Evolutionary conservation across 2,113 vertebrate genomes (phyloP).

Genomic region (Dromaius novaehollandiae): DNA sequence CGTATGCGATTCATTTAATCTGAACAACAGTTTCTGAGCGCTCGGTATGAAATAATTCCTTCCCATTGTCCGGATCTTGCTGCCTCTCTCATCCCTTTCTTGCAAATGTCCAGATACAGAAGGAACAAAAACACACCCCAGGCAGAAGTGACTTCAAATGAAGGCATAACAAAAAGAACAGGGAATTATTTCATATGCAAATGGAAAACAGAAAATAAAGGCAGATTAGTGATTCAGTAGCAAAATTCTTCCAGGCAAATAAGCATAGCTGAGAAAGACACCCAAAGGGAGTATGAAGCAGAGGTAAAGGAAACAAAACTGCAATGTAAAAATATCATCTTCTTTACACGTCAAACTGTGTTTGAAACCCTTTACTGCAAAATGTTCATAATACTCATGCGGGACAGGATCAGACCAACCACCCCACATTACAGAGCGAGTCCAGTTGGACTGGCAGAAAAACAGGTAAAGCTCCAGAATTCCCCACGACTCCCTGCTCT

Average conservation of each 20-base stretch:
- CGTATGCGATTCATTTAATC: background rate
- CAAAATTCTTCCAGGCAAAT: background rate
- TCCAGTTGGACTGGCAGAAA: background rate
- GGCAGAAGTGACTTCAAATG: background rate
- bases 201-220: constrained; percentile 13
- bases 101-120: background rate
- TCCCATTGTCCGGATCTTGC: background rate
- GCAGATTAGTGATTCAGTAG: constrained; percentile 1
- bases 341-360: background rate
- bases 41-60: background rate
- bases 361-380: background rate
- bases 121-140: background rate
- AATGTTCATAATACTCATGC: background rate
- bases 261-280: background rate
- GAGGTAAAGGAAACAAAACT: background rate
- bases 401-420: background rate
- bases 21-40: background rate
- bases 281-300: background rate
- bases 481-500: background rate
- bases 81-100: background rate
- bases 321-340: background rate
- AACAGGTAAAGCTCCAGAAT: background rate
- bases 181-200: background rate
- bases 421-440: background rate
- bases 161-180: background rate